phyloP scores from a whole-genome alignment of 2,797 vertebrate species.

The Botia kubotai region DNA sequence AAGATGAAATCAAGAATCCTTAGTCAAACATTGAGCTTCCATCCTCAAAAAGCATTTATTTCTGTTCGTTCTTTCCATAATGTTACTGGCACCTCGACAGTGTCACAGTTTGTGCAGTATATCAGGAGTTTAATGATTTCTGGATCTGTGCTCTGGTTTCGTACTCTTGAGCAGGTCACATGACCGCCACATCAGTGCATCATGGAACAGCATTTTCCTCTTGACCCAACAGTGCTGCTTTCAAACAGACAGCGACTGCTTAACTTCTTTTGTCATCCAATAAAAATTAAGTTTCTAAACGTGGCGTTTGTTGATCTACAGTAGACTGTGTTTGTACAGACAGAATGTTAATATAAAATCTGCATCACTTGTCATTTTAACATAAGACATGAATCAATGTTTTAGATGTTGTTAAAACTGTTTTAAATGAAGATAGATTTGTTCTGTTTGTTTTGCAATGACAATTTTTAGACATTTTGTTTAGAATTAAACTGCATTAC shows the following conservation, averaged over 20 bases:
- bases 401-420: conserved; percentile 3
- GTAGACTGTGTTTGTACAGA: background rate
- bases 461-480: no score
- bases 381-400: background rate
- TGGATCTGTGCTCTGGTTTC: conserved; percentile 24
- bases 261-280: conserved; percentile 6
- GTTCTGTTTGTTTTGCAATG: conserved; percentile 54
- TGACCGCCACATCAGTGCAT: conserved; percentile 13
- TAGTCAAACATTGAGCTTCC: conserved; percentile 61
- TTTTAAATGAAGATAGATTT: conserved; percentile 2
- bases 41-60: background rate
- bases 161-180: conserved; percentile 17
- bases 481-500: conserved; percentile 57
- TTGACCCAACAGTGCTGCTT: conserved; percentile 34
- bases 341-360: conserved; percentile 6
- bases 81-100: background rate
- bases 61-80: conserved; percentile 1
- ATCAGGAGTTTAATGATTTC: conserved; percentile 16
- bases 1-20: no score
- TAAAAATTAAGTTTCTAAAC: background rate
- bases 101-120: conserved; percentile 32
- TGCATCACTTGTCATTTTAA: background rate
- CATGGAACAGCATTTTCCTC: background rate
- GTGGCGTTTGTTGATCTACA: conserved; percentile 8
- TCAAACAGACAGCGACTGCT: conserved; percentile 1